Evolutionary conservation across 2,797 vertebrate species (phyloP), one percentile per base, ranked within the genome.

Genomic region (Amblyraja radiata): DNA sequence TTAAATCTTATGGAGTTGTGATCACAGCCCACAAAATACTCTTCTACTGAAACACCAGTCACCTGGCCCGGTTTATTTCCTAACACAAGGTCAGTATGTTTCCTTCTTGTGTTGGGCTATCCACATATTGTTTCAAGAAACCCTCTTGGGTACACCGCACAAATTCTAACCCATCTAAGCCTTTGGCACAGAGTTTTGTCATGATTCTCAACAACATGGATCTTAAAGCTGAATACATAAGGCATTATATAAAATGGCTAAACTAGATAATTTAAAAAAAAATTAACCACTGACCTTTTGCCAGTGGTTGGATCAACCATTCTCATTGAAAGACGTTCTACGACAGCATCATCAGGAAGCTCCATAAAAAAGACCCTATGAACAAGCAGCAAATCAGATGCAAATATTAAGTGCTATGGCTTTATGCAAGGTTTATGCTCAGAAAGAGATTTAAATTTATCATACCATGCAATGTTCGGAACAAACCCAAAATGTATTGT

Each of bases 291-390:
- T 94, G 93, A 98, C 98, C 98, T 98, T 94, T 98, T 96, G 94
- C 98, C 98, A 0, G 96, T 98, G 95, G 98, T 58, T 0, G 98
- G 98, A 93, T 99, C 98, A 0, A 94, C 95, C 21, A 96, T 96
- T 93, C 97, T 96, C 58, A 97, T 96, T 36, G 94, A 96, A 94
- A 98, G 94, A 23, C 98, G 97, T 95, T 99, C 97, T 6, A 98
- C 6, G 95, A 97, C 95, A 1, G 97, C 95, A 0, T 98, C 97
- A 0, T 97, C 95, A 0, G 97, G 96, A 93, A 98, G 94, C 21
- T 97, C 97, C 95, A 99, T 95, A 96, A 98, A 97, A 94, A 98
- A 98, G 9, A 99, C 97, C 95, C 98, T 99, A 93, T 93, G 58
- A 79, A 18, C 25, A 79, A 76, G 39, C 46, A 74, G 63, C 68